Evolutionary conservation across 2,888 invertebrate species (phyloP), one percentile per base, ranked within the genome.

Genomic region (Agrotis exclamationis): DNA sequence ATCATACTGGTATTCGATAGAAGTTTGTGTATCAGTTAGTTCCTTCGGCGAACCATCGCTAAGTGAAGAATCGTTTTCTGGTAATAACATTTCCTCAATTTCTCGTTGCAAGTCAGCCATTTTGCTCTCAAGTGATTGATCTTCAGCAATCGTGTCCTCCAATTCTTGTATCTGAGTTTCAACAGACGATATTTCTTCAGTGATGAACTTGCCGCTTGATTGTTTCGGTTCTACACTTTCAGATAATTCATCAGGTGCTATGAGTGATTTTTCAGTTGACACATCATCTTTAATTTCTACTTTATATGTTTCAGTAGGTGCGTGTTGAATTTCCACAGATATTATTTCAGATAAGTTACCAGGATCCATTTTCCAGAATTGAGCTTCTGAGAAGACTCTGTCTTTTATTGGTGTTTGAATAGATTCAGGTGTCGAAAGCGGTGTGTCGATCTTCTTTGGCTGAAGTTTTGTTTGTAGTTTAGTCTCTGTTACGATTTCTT

Each of bases 61-160:
- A n/a, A 82, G 82, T 69, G 95, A 95, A 20, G 91, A 92, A 80
- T 96, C 95, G 85, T 94, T 95, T 92, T 95, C 95, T 51, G 96
- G 96, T 44, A 93, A 82, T 47, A 96, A 82, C 93, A 96, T 93
- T 90, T 96, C 96, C 80, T 96, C 96, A 51, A 96, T 96, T 92
- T 96, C 96, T 84, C 94, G 90, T 88, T 95, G 96, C 66, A 96
- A 89, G 79, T 95, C 96, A 57, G 96, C 96, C 93, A 96, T 95
- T 92, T 96, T 94, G 83, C 91, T 92, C 85, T 96, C 96, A 64
- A 96, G 91, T 1, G 95, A 95, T 73, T 93, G 91, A 79, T 96
- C 95, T 69, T 93, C 95, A 28, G 91, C 88, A 71, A 94, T 90
- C 72, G 89, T 91, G 67, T 87, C 80, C 64, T 85, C 82, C 20